These are phyloP conservation scores for Enteromius unitaeniatus DNA, from an alignment of 2,797 vertebrate species.

Conservation along the genomic window DNA sequence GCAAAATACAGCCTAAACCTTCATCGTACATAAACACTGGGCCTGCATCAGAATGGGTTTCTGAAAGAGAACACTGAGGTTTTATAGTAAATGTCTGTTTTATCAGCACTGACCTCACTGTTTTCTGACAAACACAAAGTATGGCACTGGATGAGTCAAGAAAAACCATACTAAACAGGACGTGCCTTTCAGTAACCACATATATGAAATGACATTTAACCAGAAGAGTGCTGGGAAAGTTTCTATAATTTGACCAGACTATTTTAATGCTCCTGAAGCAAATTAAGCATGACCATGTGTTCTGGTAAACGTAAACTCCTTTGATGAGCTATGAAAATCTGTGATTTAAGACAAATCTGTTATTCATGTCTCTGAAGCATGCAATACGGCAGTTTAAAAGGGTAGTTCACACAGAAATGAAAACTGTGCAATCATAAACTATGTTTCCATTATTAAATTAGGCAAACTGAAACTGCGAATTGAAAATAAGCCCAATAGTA, in stretches of 20 bases:
- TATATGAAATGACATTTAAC: slow-evolving; percentile 13
- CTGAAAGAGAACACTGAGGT: slow-evolving; percentile 33
- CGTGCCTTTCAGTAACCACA: slow-evolving; percentile 29
- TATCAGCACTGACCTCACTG: slow-evolving; percentile 44
- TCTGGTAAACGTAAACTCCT: not conserved
- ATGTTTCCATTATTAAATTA: not conserved
- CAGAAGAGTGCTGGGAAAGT: slow-evolving; percentile 41
- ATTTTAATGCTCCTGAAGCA: not conserved
- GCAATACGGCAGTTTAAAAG: not conserved
- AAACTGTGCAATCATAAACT: not conserved
- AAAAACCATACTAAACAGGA: slow-evolving; percentile 23
- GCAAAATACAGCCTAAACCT: slow-evolving; percentile 19
- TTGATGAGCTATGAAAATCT: slow-evolving; percentile 26
- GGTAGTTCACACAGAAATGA: not conserved
- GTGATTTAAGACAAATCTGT: not conserved
- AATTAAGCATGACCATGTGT: slow-evolving; percentile 25
- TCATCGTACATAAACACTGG: slow-evolving; percentile 22
- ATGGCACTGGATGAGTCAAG: slow-evolving; percentile 40
- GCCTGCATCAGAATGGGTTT: slow-evolving; percentile 34
- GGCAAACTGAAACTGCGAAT: not conserved
- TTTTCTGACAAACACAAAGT: slow-evolving; percentile 39
- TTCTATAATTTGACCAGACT: slow-evolving; percentile 35
- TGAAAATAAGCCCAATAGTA: not conserved
- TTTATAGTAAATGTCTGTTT: slow-evolving; percentile 46
- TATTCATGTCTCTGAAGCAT: not conserved